Evolutionary conservation across 2,113 vertebrate species (phyloP).

Genomic region (Gallinago media): DNA sequence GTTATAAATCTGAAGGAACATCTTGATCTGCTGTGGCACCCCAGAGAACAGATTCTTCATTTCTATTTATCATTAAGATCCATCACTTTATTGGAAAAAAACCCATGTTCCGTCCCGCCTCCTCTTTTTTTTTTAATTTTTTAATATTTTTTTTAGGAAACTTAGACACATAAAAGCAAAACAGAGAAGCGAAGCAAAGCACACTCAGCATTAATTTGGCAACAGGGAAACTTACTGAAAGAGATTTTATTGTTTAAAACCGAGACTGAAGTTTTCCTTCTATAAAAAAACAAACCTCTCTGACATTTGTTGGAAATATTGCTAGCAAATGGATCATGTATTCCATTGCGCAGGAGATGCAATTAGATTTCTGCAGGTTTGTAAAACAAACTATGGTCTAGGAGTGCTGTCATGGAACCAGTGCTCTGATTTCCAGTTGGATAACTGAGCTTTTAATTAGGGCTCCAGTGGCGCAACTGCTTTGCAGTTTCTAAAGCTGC

Average conservation of each 20-base stretch:
- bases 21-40: background rate
- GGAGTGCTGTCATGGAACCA: conserved; percentile 41
- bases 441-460: no score
- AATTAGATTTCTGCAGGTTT: conserved; percentile 36
- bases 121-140: background rate
- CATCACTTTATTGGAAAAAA: background rate
- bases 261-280: conserved; percentile 36
- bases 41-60: background rate
- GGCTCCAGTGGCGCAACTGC: no score
- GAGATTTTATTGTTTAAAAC: conserved; percentile 57
- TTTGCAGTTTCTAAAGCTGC: no score
- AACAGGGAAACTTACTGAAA: background rate
- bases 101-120: background rate
- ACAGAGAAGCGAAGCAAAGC: conserved; percentile 45
- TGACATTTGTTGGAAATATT: conserved; percentile 63
- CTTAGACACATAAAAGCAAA: conserved; percentile 20
- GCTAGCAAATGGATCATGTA: conserved; percentile 35
- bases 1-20: background rate
- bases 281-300: conserved; percentile 31
- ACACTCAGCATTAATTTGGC: conserved; percentile 55
- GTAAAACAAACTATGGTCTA: conserved; percentile 27
- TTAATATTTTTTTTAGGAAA: background rate
- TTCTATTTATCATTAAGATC: background rate
- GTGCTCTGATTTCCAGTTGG: background rate
- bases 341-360: conserved; percentile 63